A percentile compares a stretch with the other conserved stretches of the same genome.
These are phyloP conservation scores for Sebastes jordani DNA, from an alignment of 2,797 vertebrate species.

Conservation along the genomic window DNA sequence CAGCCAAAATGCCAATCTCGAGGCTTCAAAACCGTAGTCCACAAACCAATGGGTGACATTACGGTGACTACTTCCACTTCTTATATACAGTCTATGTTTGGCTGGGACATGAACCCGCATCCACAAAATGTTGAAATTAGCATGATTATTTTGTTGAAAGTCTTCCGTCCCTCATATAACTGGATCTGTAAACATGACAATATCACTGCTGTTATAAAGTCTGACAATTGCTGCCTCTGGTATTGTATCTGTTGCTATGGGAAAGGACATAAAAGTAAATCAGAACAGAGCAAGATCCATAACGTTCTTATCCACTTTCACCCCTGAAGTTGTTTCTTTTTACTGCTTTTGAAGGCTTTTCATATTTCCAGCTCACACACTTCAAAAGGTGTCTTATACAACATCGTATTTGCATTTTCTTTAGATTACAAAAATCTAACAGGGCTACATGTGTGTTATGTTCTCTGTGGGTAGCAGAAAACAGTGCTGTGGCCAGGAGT, in stretches of 20 bases:
- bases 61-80: no score
- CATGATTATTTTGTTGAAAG: background rate
- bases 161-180: background rate
- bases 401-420: conserved; percentile 11
- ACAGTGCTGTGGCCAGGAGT: background rate
- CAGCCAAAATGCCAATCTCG: no score
- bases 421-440: background rate
- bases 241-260: background rate
- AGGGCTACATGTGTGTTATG: background rate
- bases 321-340: background rate
- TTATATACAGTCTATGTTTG: no score
- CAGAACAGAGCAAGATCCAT: background rate
- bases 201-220: background rate
- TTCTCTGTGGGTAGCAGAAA: conserved; percentile 1
- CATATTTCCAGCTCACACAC: background rate
- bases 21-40: no score
- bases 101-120: no score
- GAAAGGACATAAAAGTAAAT: background rate
- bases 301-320: conserved; percentile 10
- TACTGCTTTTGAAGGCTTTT: background rate
- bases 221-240: conserved; percentile 17
- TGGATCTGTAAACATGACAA: background rate
- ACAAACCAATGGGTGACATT: no score
- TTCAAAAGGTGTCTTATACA: conserved; percentile 8
- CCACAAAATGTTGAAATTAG: no score